Base-by-base conservation (phyloP, 2,888 invertebrate genomes). In the Proisotoma minuta region DNA sequence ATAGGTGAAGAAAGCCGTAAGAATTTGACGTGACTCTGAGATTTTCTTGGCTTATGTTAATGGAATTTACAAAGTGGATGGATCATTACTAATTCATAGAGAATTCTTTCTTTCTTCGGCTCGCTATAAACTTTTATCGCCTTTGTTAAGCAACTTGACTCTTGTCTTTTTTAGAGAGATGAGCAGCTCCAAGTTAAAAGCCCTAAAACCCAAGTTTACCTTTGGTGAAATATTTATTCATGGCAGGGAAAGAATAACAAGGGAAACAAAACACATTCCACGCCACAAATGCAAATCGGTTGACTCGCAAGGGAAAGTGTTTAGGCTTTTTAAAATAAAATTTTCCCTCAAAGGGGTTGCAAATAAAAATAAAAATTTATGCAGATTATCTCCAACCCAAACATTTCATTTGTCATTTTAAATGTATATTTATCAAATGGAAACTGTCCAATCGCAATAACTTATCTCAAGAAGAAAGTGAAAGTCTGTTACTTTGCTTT, bases 61-160 rank as follows among this genome's bases (percentile, higher is more conserved):
- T 54, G 53, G 53, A 29, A 54, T 54, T 54, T 54, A 22, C 23
- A 39, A 54, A 54, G 53, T 54, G 53, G n/a, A n/a, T n/a, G n/a
- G 34, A 29, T 54, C 53, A 54, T 54, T 54, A 54, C 39, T 54
- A 54, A 54, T 54, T 54, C 53, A 54, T 39, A 39, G 5, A n/a
- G 18, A 43, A 20, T 43, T 43, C 5, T n/a, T 43, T 43, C 18
- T n/a, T 43, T 43, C 43, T 43, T 43, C 18, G 43, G 43, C 18
- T 43, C 10, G 43, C 18, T 20, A 43, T 43, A 43, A 43, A 43
- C 43, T 43, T 43, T 43, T 43, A 43, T 43, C 18, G 43, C 43
- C 43, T 12, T 43, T 43, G 43, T 43, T 43, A 5, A n/a, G n/a
- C n/a, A n/a, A n/a, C n/a, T n/a, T n/a, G n/a, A n/a, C n/a, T 43